Evolutionary conservation across 2,797 vertebrate species (phyloP), one percentile per base, ranked within the genome.

Genomic region (Cygnus olor): DNA sequence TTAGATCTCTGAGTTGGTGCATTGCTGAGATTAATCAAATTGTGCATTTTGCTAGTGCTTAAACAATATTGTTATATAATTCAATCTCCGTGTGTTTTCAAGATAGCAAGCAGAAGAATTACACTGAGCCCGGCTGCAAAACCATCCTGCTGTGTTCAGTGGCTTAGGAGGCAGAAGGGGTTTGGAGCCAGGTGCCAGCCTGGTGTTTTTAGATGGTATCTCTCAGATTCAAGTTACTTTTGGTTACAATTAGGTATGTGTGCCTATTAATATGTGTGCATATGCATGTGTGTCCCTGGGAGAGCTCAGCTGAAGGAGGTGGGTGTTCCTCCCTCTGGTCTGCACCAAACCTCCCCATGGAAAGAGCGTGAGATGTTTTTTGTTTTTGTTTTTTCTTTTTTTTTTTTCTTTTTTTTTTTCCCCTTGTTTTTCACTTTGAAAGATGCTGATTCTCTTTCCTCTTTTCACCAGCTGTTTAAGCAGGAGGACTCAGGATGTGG

Each of bases 11-110:
- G 71, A 81, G 69, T 14, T 0, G 1, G 69, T 9, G 8, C 36
- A 4, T 88, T 60, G 93, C 91, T 68, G 72, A 77, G 95, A 90
- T 95, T 90, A 95, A 96, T 95, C 92, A 79, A 92, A 88, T 63
- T 51, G 92, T 93, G 87, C 81, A 40, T 97, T 95, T 96, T 92
- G 86, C 81, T 74, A 42, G 85, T 69, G 79, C 78, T 96, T 94
- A 85, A 90, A n/a, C 42, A 53, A 70, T 44, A 25, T 73, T 79
- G 89, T 94, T 95, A 78, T 30, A 63, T 85, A 94, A 97, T 72
- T 71, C 73, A 38, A 63, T 86, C 94, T 92, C 93, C 21, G 9
- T 1, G 0, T 83, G 93, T 54, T 73, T 89, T 71, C 58, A 40
- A 85, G 94, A 40, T 32, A 90, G 57, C 69, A 28, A 66, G 80